These are phyloP conservation scores for Tenualosa thibaudeaui DNA, from an alignment of 2,797 vertebrate species.

Conservation along the genomic window DNA sequence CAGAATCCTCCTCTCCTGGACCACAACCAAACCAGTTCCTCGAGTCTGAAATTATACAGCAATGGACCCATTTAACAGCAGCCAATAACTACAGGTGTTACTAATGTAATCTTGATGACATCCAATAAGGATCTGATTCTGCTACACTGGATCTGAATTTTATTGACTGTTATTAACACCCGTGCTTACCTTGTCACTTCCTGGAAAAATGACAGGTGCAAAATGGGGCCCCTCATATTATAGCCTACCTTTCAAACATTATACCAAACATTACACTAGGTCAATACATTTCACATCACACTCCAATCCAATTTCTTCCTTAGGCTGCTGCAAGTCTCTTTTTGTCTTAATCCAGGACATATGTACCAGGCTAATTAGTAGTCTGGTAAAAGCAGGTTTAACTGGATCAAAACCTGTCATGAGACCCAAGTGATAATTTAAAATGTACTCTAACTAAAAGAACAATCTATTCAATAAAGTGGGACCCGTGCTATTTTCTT, in stretches of 20 bases:
- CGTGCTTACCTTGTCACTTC: too few species aligned
- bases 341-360: not conserved
- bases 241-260: constrained; percentile 19
- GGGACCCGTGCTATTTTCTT: too few species aligned
- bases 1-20: constrained; percentile 82
- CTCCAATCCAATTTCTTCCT: too few species aligned
- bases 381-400: not conserved
- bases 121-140: too few species aligned
- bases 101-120: too few species aligned
- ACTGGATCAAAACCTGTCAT: not conserved
- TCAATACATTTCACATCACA: not conserved
- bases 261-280: not conserved
- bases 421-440: not conserved
- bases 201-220: too few species aligned
- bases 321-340: not conserved
- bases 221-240: constrained; percentile 36
- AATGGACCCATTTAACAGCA: too few species aligned
- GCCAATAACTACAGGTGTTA: too few species aligned
- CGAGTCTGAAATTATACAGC: constrained; percentile 70
- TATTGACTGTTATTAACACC: too few species aligned
- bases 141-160: too few species aligned
- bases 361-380: not conserved
- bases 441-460: not conserved
- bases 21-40: constrained; percentile 87
- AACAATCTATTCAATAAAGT: not conserved